Conservation (phyloP, 1,140 invertebrate species). For the Leguminivora glycinivorella region DNA sequence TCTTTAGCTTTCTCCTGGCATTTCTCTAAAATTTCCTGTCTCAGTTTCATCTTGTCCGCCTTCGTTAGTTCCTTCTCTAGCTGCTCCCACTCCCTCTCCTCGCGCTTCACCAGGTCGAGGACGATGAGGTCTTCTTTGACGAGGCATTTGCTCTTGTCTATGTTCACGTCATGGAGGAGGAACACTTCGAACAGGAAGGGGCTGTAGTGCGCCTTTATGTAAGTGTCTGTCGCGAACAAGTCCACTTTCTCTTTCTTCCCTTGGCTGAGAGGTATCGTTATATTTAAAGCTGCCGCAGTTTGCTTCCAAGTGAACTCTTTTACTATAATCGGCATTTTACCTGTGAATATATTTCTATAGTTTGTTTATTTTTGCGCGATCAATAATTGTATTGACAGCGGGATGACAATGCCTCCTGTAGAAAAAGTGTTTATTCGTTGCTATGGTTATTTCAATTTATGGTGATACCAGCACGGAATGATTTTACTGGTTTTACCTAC, state of each 20-base stretch:
- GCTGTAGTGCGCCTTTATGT: conserved; percentile 83
- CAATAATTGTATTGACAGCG: neutral
- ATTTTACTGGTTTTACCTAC: too few species aligned
- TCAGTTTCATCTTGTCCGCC: conserved; percentile 78
- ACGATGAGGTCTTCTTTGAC: conserved; percentile 79
- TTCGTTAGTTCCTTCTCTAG: conserved; percentile 79
- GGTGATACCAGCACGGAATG: too few species aligned
- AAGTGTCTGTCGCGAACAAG: conserved; percentile 82
- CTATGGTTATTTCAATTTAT: neutral
- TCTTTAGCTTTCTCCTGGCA: conserved; percentile 78
- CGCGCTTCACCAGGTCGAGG: conserved; percentile 81
- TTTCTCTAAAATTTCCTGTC: conserved; percentile 77
- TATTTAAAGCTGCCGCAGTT: conserved; percentile 77
- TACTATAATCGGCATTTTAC: conserved; percentile 84
- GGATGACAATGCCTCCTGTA: neutral
- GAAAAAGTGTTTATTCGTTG: neutral
- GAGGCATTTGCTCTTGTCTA: conserved; percentile 80
- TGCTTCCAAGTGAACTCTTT: conserved; percentile 86
- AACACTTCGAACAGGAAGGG: conserved; percentile 85
- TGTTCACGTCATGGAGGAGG: conserved; percentile 79
- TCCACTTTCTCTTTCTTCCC: conserved; percentile 80
- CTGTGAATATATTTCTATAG: neutral
- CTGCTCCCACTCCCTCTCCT: conserved; percentile 79
- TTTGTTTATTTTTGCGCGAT: neutral
- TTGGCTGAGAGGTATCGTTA: conserved; percentile 80